These are phyloP conservation scores for Muscicapa striata DNA, from an alignment of 2,797 vertebrate genomes.

Conservation along the genomic window DNA sequence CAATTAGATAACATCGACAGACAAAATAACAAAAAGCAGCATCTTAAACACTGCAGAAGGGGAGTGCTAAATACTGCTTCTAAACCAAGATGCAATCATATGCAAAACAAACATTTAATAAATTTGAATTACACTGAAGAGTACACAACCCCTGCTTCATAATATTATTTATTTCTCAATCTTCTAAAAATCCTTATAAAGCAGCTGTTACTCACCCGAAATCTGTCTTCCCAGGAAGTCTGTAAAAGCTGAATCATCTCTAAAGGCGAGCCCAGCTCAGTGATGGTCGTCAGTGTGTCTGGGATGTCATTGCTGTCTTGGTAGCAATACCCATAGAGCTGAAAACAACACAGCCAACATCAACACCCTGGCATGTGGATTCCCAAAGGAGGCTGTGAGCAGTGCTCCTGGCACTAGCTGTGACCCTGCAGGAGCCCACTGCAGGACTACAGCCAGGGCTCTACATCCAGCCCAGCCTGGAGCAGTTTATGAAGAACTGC, in stretches of 20 bases:
- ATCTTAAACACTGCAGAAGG: background rate
- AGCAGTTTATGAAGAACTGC: background rate
- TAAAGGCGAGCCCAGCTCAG: constrained; percentile 87
- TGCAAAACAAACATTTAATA: background rate
- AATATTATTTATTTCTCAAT: background rate
- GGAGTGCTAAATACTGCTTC: background rate
- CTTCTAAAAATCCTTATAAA: background rate
- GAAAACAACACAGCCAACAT: constrained; percentile 13
- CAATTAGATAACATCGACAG: background rate
- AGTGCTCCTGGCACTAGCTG: background rate
- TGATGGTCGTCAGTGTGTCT: constrained; percentile 89
- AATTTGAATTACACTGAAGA: background rate
- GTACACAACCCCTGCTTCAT: background rate
- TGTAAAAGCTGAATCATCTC: constrained; percentile 93
- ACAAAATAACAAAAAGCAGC: background rate
- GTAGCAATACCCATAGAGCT: constrained; percentile 91
- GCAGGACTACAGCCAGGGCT: background rate
- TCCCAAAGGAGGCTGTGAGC: background rate
- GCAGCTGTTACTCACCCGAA: constrained; percentile 80
- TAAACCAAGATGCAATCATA: background rate
- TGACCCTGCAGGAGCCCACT: background rate
- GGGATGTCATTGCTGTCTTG: constrained; percentile 88
- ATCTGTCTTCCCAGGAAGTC: constrained; percentile 90
- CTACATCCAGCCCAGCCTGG: no score
- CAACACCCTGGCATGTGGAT: background rate